A percentile compares a stretch with the other conserved stretches of the same genome.
Conservation (phyloP, 2,113 vertebrate species). For the Podilymbus podiceps region DNA sequence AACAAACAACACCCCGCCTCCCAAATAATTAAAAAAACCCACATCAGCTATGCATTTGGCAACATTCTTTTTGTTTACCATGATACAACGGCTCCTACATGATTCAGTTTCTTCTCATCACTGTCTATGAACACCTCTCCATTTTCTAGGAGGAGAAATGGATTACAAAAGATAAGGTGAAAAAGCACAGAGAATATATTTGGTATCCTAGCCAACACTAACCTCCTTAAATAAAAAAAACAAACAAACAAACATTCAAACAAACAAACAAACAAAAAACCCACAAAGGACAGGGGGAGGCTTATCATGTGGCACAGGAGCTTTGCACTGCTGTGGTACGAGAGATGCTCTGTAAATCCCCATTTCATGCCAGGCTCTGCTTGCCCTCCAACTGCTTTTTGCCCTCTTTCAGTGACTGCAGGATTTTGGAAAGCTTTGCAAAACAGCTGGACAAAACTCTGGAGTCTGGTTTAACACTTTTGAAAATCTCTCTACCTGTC, state of each 20-base stretch:
- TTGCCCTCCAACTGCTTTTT: background rate
- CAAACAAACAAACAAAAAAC: too few species aligned
- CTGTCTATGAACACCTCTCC: background rate
- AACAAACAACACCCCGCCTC: background rate
- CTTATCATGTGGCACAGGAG: background rate
- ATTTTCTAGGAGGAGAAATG: background rate
- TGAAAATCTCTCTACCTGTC: background rate
- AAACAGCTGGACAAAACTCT: background rate
- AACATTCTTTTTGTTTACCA: background rate
- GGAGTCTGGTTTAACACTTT: background rate
- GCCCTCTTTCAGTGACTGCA: background rate
- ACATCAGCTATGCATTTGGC: background rate
- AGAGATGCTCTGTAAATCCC: background rate
- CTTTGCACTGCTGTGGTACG: background rate
- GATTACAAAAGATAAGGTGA: background rate
- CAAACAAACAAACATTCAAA: too few species aligned
- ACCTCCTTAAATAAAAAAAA: background rate
- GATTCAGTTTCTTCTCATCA: background rate
- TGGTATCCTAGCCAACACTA: background rate
- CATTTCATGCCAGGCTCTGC: background rate
- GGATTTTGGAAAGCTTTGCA: background rate
- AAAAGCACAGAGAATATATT: background rate
- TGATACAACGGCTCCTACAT: background rate
- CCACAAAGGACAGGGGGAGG: too few species aligned
- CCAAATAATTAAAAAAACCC: background rate